Conservation (phyloP, 2,888 invertebrate species). For the Antheraea yamamai region DNA sequence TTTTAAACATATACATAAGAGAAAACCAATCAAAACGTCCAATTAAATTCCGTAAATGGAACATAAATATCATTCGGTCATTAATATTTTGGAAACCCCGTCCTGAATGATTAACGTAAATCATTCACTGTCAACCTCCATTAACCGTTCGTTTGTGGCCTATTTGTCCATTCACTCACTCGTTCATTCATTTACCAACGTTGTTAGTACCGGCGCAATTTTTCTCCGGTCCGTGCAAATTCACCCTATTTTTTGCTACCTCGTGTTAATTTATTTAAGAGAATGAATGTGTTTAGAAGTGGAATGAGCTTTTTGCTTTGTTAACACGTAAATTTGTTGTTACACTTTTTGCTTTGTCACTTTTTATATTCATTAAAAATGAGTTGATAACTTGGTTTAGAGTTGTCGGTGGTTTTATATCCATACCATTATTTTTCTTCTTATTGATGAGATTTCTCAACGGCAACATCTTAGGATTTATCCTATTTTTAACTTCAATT, state of each 20-base stretch:
- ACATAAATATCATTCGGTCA: slow-evolving; percentile 26
- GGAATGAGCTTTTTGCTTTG: slow-evolving; percentile 48
- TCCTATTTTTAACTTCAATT: no score
- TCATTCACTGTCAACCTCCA: slow-evolving; percentile 64
- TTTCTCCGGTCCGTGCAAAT: slow-evolving; percentile 32
- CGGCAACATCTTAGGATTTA: background rate
- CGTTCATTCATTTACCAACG: slow-evolving; percentile 57
- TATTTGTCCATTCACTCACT: slow-evolving; percentile 57
- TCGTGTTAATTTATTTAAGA: slow-evolving; percentile 60
- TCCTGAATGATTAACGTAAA: slow-evolving; percentile 26
- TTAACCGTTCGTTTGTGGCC: slow-evolving; percentile 54
- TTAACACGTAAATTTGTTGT: slow-evolving; percentile 46
- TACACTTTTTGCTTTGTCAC: slow-evolving; percentile 19
- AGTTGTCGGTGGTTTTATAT: slow-evolving; percentile 10
- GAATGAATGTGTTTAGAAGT: slow-evolving; percentile 58
- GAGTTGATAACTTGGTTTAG: slow-evolving; percentile 13
- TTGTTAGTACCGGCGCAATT: slow-evolving; percentile 43
- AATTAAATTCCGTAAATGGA: slow-evolving; percentile 23
- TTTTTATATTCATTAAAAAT: slow-evolving; percentile 13
- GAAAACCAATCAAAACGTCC: slow-evolving; percentile 24
- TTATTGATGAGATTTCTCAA: background rate
- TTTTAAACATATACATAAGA: background rate
- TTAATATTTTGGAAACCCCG: slow-evolving; percentile 24
- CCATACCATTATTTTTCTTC: background rate
- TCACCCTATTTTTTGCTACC: slow-evolving; percentile 42